Evolutionary conservation across 2,888 invertebrate genomes (phyloP), one percentile per base, ranked within the genome.

Genomic region (Thecocarcelia acutangulata): DNA sequence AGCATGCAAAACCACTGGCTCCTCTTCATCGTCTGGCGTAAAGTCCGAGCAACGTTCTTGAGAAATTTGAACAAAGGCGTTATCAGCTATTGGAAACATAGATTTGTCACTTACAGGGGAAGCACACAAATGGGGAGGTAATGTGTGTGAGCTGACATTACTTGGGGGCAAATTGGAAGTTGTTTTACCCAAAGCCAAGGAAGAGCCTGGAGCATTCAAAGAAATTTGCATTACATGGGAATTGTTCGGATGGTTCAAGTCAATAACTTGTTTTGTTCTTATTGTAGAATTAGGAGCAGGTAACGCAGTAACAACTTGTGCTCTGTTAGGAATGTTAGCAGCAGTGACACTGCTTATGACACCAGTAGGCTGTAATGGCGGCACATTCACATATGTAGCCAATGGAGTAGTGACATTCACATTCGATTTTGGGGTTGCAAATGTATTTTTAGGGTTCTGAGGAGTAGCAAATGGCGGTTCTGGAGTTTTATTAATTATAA

Each of bases 11-110:
- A 91, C 89, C 85, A 90, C 90, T 84, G 90, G 88, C 84, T 90
- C 89, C 85, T 90, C 90, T 85, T 91, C 90, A 83, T 90, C 89
- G 83, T 90, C 89, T 83, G 91, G 89, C 82, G 89, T 88, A 83
- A 88, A 90, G 81, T 90, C 90, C 64, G 90, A 89, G 85, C 87
- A 87, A 84, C 85, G 87, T 85, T 90, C 90, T 87, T 89, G 87
- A 56, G 88, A 85, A 83, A 90, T 88, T 87, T 90, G 89, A 78
- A 90, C 87, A 84, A 88, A 90, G 77, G 89, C 89, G 85, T 87
- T 89, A 86, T 91, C 91, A 84, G 90, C 90, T 40, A 90, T 91
- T 48, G 91, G 87, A 83, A 85, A 84, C 56, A 85, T 83, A 24
- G 79, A 73, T 17, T 85, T 85, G 15, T 85, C 83, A 48, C 69